Evolutionary conservation across 2,797 vertebrate genomes (phyloP).

Genomic region (Parambassis ranga): DNA sequence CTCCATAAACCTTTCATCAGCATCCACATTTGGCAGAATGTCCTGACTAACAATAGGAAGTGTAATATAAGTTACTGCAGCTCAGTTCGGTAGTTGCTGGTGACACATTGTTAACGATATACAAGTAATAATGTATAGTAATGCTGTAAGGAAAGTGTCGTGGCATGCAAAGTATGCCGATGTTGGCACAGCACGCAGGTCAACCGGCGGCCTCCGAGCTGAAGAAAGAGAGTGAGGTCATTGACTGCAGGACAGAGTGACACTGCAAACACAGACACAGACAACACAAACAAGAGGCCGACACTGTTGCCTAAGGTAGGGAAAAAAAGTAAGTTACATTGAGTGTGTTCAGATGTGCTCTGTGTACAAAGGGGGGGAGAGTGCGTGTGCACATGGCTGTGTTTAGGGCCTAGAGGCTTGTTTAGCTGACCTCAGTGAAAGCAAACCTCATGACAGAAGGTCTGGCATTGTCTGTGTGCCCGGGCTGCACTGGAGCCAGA

Average conservation of each 20-base stretch:
- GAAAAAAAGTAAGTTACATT: slow-evolving; percentile 46
- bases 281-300: slow-evolving; percentile 60
- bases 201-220: not conserved
- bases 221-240: slow-evolving; percentile 36
- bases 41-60: not conserved
- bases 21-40: too few relatives aligned
- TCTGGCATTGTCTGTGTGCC: slow-evolving; percentile 87
- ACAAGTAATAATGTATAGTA: slow-evolving; percentile 6
- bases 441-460: slow-evolving; percentile 82
- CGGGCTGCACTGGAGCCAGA: slow-evolving; percentile 84
- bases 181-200: not conserved
- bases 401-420: slow-evolving; percentile 72
- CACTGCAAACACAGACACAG: slow-evolving; percentile 59
- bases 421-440: slow-evolving; percentile 83
- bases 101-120: not conserved
- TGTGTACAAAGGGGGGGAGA: slow-evolving; percentile 24
- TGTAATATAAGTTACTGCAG: not conserved
- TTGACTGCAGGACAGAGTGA: slow-evolving; percentile 34
- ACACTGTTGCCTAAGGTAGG: slow-evolving; percentile 39
- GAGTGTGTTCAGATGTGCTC: slow-evolving; percentile 55
- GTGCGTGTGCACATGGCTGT: slow-evolving; percentile 58
- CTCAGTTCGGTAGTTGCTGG: not conserved
- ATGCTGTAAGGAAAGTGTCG: slow-evolving; percentile 15
- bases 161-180: not conserved
- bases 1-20: too few relatives aligned